phyloP scores from a whole-genome alignment of 2,888 invertebrate genomes.

The Drosophila affinis region DNA sequence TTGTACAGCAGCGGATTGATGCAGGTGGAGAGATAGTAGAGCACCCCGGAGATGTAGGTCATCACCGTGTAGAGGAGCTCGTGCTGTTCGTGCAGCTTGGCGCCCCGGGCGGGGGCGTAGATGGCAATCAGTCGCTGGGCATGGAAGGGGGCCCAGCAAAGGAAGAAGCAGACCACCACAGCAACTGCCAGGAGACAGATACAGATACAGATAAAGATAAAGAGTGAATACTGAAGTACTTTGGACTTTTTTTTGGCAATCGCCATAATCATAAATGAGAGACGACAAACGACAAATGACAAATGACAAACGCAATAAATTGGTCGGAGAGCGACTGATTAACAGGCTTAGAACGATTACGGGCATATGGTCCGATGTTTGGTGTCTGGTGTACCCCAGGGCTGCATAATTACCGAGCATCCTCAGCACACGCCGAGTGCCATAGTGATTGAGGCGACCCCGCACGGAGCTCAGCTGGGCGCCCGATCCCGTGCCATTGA shows the following conservation, averaged over 20 bases:
- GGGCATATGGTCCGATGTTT: conserved; percentile 35
- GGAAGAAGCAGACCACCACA: conserved; percentile 94
- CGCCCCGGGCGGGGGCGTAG: conserved; percentile 83
- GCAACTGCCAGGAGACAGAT: conserved; percentile 86
- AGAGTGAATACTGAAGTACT: not conserved
- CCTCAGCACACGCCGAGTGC: conserved; percentile 88
- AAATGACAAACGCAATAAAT: conserved; percentile 64
- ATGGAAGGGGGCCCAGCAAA: conserved; percentile 97
- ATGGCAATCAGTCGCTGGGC: conserved; percentile 92
- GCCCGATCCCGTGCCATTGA: conserved; percentile 81
- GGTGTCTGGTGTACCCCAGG: not conserved
- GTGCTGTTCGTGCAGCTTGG: conserved; percentile 69
- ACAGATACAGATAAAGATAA: not conserved
- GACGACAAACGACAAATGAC: conserved; percentile 47
- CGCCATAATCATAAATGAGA: conserved; percentile 57
- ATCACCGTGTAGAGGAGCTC: conserved; percentile 82
- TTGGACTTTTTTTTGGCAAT: conserved; percentile 30
- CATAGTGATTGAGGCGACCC: conserved; percentile 84
- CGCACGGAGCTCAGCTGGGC: conserved; percentile 85
- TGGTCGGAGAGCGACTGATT: conserved; percentile 67
- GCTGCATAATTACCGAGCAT: conserved; percentile 88
- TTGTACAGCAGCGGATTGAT: conserved; percentile 97
- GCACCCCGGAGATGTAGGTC: conserved; percentile 91
- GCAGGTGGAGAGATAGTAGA: conserved; percentile 96
- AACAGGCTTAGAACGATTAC: conserved; percentile 34